Evolutionary conservation across 2,113 vertebrate species (phyloP).

Genomic region (Pao palembangensis): DNA sequence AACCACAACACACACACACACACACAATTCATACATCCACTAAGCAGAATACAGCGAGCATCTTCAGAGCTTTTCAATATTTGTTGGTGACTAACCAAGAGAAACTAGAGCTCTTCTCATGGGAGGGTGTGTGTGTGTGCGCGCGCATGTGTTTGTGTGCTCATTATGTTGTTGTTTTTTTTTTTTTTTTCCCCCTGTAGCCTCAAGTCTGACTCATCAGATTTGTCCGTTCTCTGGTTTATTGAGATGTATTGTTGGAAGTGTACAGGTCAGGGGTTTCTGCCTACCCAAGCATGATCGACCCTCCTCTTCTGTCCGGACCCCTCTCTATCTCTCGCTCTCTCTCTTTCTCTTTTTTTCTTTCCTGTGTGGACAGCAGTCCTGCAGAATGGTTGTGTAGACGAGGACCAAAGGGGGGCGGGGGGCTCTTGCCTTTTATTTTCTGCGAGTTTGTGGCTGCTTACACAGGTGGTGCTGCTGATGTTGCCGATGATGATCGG

Average conservation of each 20-base stretch:
- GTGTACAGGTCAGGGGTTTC: slow-evolving; percentile 68
- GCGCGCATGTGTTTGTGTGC: background rate
- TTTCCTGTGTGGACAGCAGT: slow-evolving; percentile 26
- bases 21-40: slow-evolving; percentile 11
- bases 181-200: no score
- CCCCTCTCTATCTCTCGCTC: slow-evolving; percentile 6
- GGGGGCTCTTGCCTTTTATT: slow-evolving; percentile 39
- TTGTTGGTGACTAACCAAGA: slow-evolving; percentile 34
- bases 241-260: slow-evolving; percentile 69
- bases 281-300: slow-evolving; percentile 64
- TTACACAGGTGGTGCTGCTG: slow-evolving; percentile 58
- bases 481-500: slow-evolving; percentile 61
- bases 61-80: background rate
- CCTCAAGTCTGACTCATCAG: slow-evolving; percentile 66
- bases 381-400: slow-evolving; percentile 20
- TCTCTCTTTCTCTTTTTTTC: slow-evolving; percentile 2
- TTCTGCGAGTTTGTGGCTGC: slow-evolving; percentile 23
- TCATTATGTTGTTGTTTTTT: slow-evolving; percentile 63
- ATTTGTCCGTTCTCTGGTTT: slow-evolving; percentile 57
- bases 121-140: background rate
- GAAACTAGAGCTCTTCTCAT: slow-evolving; percentile 18
- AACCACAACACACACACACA: background rate
- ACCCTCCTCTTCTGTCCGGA: slow-evolving; percentile 6
- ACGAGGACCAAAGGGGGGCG: background rate
- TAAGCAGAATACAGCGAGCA: slow-evolving; percentile 19